Conservation (phyloP, 1,140 invertebrate species). For the Eriocheir sinensis region DNA sequence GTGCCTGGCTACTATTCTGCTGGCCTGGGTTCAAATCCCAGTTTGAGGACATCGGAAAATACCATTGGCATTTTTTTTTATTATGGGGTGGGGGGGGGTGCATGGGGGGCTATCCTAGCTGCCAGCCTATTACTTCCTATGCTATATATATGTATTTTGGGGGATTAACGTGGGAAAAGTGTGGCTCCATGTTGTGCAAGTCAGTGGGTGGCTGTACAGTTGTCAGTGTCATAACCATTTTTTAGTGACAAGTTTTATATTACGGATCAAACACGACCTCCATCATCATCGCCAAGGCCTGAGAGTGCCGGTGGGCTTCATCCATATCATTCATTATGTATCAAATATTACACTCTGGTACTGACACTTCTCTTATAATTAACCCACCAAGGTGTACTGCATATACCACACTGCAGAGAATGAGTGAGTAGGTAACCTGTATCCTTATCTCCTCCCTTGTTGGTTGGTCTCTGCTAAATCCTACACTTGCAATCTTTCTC, state of each 20-base stretch:
- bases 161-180: background rate
- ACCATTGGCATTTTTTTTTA: too few relatives aligned
- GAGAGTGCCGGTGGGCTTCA: background rate
- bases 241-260: background rate
- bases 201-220: background rate
- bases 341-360: background rate
- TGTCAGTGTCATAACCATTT: background rate
- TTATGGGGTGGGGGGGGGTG: too few relatives aligned
- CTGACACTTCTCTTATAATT: background rate
- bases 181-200: background rate
- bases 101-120: too few relatives aligned
- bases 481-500: too few relatives aligned
- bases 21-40: too few relatives aligned
- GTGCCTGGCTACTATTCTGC: too few relatives aligned
- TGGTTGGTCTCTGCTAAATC: too few relatives aligned
- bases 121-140: background rate
- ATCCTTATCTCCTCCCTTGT: too few relatives aligned
- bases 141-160: background rate
- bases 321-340: conserved; percentile 26
- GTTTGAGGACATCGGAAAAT: too few relatives aligned
- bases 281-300: background rate
- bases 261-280: background rate
- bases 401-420: too few relatives aligned
- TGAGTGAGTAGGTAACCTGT: too few relatives aligned
- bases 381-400: background rate